Evolutionary conservation across 2,888 invertebrate species (phyloP).

Genomic region (Cheiracanthium punctorium): DNA sequence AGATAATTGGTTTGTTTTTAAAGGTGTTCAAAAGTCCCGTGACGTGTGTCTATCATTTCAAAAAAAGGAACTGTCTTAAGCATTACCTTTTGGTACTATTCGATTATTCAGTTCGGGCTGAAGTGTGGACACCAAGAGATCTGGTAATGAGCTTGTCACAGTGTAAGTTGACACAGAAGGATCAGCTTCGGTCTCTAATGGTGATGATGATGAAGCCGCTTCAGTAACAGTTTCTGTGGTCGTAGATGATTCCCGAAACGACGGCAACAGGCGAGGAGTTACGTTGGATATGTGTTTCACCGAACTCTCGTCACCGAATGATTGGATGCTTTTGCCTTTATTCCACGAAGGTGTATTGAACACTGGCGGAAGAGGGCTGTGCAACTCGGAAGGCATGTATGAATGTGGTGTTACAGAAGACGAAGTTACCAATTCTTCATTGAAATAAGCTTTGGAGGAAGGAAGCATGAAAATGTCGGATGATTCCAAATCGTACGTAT

Average conservation of each 20-base stretch:
- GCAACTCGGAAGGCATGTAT: neutral
- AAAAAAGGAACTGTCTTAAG: neutral
- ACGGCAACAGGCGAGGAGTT: constrained; percentile 26
- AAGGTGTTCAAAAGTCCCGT: too few relatives aligned
- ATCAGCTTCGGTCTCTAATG: neutral
- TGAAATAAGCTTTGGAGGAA: neutral
- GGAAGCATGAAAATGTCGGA: neutral
- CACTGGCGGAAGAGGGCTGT: neutral
- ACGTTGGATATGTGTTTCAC: neutral
- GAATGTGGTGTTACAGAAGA: neutral
- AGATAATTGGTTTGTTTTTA: too few relatives aligned
- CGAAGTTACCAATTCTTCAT: neutral
- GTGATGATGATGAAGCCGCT: constrained; percentile 6
- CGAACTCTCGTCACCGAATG: neutral
- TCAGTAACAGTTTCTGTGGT: neutral
- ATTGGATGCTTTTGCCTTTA: constrained; percentile 18
- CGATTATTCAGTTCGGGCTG: neutral
- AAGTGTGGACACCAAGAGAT: constrained; percentile 6
- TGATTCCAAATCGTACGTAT: neutral
- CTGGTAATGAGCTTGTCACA: neutral
- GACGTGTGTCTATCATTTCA: neutral
- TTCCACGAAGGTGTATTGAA: constrained; percentile 15
- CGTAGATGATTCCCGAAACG: constrained; percentile 25
- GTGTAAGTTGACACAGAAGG: neutral
- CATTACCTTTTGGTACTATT: constrained; percentile 31